Evolutionary conservation across 2,888 invertebrate species (phyloP), one percentile per base, ranked within the genome.

Genomic region (Meandrusa payeni): DNA sequence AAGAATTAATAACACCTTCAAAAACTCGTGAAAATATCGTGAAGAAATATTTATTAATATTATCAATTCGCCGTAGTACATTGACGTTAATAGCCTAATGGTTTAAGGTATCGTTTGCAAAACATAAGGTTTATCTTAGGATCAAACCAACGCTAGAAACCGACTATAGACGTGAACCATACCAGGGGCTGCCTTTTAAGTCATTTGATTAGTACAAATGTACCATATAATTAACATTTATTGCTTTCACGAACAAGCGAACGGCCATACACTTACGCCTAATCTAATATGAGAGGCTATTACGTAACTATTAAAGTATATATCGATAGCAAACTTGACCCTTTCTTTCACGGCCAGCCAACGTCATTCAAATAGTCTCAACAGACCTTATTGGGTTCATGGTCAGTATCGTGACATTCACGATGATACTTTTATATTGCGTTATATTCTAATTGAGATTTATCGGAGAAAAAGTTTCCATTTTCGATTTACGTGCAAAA

Each of bases 241-340:
- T n/a, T n/a, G n/a, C n/a, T n/a, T n/a, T n/a, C n/a, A n/a, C n/a
- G n/a, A n/a, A n/a, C n/a, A n/a, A n/a, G 9, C 10, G 10, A 11
- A 40, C 27, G 27, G n/a, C 13, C 9, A 33, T 41, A 32, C 32
- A 15, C 33, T 41, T 27, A 19, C 28, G 11, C 17, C 11, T 29
- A 43, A 43, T 27, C 26, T 15, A 32, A 43, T 43, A 26, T 37
- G 5, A 20, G 12, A 33, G 20, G 29, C 37, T 19, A 11, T 24
- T 31, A 29, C 28, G 22, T 9, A 12, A 34, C 28, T 28, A 2
- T 22, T 22, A 24, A 12, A 31, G 29, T 12, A 22, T 17, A 19
- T 17, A 23, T 24, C 23, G 17, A 17, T 15, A 13, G 9, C 9
- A 23, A 42, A 42, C 42, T 36, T 36, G 42, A 42, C 42, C 34